A percentile compares a stretch with the other conserved stretches of the same genome.
phyloP scores from a whole-genome alignment of 2,888 invertebrate species.

The Pandemis corylana region DNA sequence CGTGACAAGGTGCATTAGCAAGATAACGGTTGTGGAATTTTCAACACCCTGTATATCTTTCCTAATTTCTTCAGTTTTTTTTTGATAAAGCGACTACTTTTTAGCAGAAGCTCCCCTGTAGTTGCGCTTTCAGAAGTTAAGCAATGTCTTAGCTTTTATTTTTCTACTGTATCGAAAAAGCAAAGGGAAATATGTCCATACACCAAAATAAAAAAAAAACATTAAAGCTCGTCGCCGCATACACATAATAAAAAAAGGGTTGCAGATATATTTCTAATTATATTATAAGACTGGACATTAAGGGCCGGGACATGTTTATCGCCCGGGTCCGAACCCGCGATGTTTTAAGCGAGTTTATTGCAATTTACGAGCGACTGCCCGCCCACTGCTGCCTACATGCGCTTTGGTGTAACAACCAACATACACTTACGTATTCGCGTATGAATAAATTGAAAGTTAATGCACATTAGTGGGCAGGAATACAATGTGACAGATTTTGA shows the following conservation, averaged over 20 bases:
- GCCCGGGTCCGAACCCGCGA: slow-evolving; percentile 36
- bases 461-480: background rate
- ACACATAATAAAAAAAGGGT: background rate
- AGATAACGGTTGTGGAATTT: slow-evolving; percentile 5
- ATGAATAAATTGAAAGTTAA: background rate
- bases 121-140: background rate
- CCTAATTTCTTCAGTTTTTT: background rate
- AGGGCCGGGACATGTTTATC: slow-evolving; percentile 29
- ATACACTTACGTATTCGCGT: background rate
- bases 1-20: slow-evolving; percentile 11
- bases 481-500: background rate
- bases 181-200: background rate
- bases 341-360: slow-evolving; percentile 68
- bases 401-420: slow-evolving; percentile 43
- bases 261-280: slow-evolving; percentile 4
- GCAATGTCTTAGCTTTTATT: background rate
- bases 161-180: background rate
- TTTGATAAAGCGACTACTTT: no score
- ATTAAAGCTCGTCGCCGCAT: background rate
- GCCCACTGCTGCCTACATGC: slow-evolving; percentile 63
- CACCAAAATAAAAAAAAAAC: background rate
- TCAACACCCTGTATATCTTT: background rate
- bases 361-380: slow-evolving; percentile 68
- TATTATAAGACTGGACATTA: slow-evolving; percentile 17
- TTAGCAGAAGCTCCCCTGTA: no score